These are phyloP conservation scores for Hemibagrus guttatus DNA, from an alignment of 2,797 vertebrate genomes.

Conservation along the genomic window DNA sequence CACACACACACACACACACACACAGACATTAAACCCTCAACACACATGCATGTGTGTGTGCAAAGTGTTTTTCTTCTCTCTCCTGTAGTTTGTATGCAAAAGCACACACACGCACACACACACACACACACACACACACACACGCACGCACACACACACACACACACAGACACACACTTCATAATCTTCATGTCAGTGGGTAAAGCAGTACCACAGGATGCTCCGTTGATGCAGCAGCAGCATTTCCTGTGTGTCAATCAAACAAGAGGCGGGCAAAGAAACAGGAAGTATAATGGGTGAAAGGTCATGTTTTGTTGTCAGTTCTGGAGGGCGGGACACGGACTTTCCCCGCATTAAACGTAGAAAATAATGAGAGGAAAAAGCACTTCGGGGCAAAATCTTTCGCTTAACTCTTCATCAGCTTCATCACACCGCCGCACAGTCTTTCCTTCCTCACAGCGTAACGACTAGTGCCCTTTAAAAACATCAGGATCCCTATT, in stretches of 20 bases:
- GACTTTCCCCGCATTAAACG: background rate
- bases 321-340: background rate
- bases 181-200: background rate
- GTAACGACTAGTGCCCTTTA: background rate
- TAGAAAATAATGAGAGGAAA: background rate
- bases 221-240: slow-evolving; percentile 22
- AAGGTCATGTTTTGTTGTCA: slow-evolving; percentile 13
- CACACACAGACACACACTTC: background rate
- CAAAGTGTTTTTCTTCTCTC: slow-evolving; percentile 9
- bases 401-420: background rate
- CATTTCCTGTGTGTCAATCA: slow-evolving; percentile 21
- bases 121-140: slow-evolving; percentile 20
- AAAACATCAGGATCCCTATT: background rate
- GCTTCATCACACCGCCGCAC: background rate
- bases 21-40: background rate
- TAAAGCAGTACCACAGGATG: slow-evolving; percentile 20
- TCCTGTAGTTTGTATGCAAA: slow-evolving; percentile 21
- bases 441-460: background rate
- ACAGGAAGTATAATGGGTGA: slow-evolving; percentile 24
- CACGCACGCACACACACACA: background rate
- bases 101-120: slow-evolving; percentile 12
- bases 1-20: slow-evolving; percentile 43
- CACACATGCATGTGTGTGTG: background rate
- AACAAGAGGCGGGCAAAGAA: slow-evolving; percentile 14
- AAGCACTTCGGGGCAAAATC: background rate